These are phyloP conservation scores for Choreutis nemorana DNA, from an alignment of 2,888 invertebrate genomes.

Conservation along the genomic window DNA sequence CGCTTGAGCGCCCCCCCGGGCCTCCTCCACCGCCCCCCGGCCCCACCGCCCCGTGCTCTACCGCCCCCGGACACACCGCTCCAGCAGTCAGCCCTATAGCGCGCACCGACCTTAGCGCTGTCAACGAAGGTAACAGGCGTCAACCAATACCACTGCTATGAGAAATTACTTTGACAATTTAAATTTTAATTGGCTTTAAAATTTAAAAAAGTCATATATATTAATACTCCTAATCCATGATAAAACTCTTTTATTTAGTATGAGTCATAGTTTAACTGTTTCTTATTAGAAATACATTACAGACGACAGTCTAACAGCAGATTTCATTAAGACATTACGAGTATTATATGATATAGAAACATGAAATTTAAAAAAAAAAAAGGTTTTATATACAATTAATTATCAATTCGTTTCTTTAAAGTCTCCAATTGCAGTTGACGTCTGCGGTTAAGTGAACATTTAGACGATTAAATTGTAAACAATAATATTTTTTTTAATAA, in stretches of 20 bases:
- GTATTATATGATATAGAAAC: no score
- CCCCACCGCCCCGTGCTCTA: conserved; percentile 11
- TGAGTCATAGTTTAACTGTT: no score
- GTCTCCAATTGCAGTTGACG: conserved; percentile 54
- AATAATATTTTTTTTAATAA: conserved; percentile 9
- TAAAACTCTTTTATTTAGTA: no score
- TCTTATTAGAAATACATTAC: no score
- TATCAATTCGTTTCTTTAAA: no score
- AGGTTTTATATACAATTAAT: no score
- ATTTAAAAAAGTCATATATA: no score
- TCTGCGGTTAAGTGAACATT: conserved; percentile 19
- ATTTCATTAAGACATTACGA: no score
- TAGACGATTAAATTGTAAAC: conserved; percentile 3
- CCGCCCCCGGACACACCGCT: conserved; percentile 11
- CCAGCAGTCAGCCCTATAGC: conserved; percentile 10
- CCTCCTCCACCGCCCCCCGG: conserved; percentile 40
- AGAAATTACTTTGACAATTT: conserved; percentile 6
- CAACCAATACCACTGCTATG: no score
- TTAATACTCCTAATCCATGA: no score
- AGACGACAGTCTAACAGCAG: no score
- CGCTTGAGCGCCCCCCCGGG: conserved; percentile 31
- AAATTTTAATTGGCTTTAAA: neutral
- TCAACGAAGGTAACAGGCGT: conserved; percentile 60
- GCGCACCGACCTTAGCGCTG: conserved; percentile 56
- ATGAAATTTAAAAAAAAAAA: no score